Percentiles rank a stretch among this genome's conserved stretches.
phyloP scores from a whole-genome alignment of 23 tunicate species.

The Ciona savignyi region DNA sequence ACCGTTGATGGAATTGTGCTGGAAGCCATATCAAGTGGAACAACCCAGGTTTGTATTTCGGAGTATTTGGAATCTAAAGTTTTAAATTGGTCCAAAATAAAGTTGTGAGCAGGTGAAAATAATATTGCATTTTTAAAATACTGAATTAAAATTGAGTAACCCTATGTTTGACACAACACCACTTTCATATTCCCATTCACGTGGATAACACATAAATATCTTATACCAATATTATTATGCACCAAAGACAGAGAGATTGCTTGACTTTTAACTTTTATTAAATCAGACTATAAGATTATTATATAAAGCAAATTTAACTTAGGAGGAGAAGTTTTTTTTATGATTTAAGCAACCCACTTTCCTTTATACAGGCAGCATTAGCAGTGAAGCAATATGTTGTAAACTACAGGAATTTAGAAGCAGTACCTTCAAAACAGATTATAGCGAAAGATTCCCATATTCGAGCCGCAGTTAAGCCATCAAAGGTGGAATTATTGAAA shows the following conservation, averaged over 20 bases:
- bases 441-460: slow-evolving; percentile 7
- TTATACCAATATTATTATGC: no score
- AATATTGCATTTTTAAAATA: background rate
- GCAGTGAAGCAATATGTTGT: slow-evolving; percentile 23
- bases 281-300: no score
- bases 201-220: no score
- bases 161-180: background rate
- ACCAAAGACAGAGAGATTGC: no score
- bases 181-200: no score
- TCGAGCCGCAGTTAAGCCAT: slow-evolving; percentile 9
- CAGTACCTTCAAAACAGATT: slow-evolving; percentile 15
- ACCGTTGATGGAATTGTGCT: slow-evolving; percentile 80
- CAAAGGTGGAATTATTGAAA: slow-evolving; percentile 1
- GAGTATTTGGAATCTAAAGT: background rate
- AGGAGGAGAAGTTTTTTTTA: no score
- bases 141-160: background rate
- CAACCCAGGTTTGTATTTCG: slow-evolving; percentile 30
- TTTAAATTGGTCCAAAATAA: background rate
- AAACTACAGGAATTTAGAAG: background rate
- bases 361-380: slow-evolving; percentile 27
- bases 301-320: no score
- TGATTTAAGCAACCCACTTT: no score
- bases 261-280: no score
- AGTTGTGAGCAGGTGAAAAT: background rate
- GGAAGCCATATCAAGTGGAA: slow-evolving; percentile 87